Evolutionary conservation across 2,888 invertebrate species (phyloP).

Genomic region (Drosophila sordidapex): DNA sequence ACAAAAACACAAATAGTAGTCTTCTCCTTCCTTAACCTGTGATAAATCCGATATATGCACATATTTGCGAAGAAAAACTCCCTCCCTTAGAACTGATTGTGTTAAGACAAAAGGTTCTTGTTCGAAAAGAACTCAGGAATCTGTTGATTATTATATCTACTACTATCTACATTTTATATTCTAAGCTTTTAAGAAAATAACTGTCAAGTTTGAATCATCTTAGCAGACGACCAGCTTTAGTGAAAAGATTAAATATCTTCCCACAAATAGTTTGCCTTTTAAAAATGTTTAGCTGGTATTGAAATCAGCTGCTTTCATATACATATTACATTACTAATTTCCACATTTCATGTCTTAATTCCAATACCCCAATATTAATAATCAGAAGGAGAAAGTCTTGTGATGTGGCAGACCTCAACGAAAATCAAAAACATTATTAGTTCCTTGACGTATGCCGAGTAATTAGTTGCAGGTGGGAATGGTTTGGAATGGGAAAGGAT

Average conservation of each 20-base stretch:
- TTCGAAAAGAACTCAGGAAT: neutral
- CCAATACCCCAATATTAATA: neutral
- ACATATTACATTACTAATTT: neutral
- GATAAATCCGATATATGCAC: neutral
- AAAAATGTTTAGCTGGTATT: neutral
- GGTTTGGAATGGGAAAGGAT: neutral
- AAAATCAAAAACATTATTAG: conserved; percentile 15
- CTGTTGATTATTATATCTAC: too few relatives aligned
- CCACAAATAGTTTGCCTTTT: neutral
- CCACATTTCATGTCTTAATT: neutral
- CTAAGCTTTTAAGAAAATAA: neutral
- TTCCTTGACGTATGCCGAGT: conserved; percentile 30
- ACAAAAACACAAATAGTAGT: neutral
- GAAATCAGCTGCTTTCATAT: neutral
- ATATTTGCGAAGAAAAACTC: neutral
- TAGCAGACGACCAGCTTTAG: neutral
- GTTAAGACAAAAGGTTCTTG: neutral
- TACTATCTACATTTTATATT: neutral
- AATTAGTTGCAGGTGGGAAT: conserved; percentile 18
- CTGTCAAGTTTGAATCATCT: neutral
- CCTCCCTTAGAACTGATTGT: neutral
- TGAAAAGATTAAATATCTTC: neutral
- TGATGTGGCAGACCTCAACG: conserved; percentile 11
- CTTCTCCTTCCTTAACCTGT: neutral
- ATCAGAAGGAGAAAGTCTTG: neutral